Base-by-base conservation (phyloP, 2,888 invertebrate species). In the Eurois occulta region DNA sequence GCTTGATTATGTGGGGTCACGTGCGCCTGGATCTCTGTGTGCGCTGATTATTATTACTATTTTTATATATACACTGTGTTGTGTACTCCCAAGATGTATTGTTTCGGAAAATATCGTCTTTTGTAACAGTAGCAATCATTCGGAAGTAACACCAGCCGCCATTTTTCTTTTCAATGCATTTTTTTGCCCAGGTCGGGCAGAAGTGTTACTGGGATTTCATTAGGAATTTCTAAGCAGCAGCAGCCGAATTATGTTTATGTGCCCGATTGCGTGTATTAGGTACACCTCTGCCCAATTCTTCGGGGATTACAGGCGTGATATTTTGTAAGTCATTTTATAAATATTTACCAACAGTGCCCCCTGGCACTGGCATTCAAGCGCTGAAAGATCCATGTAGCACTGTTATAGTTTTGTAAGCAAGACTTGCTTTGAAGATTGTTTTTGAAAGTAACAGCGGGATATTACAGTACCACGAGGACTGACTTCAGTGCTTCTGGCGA, bases 1-100 rank as follows among this genome's bases (percentile, higher is more conserved):
- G 85, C 86, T 86, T 93, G 93, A 94, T 94, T 94, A 94, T 94
- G 94, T 91, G 82, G 86, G 90, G 93, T 91, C 94, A 94, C 94
- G 94, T 93, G 94, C 90, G 84, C 84, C 86, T 84, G 89, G 90
- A 91, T 91, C 91, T 89, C 87, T 89, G 89, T 78, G 81, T 81
- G 80, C 85, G 82, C 80, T 82, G 79, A 78, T 84, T 83, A 87
- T 81, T 85, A 84, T 84, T 86, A 84, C 81, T 82, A 83, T 84
- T 84, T 84, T 84, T 85, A 82, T 77, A 73, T 76, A 86, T 67
- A 84, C 28, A 46, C 67, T 67, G 32, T 80, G 67, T 32, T 55
- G 67, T 64, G 38, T 80, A 80, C 32, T 67, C 0, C 5, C 35
- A 24, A 72, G 18, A 79, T 66, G n/a, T n/a, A n/a, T n/a, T n/a